Conservation (phyloP, 2,888 invertebrate species). For the Ditula angustiorana region DNA sequence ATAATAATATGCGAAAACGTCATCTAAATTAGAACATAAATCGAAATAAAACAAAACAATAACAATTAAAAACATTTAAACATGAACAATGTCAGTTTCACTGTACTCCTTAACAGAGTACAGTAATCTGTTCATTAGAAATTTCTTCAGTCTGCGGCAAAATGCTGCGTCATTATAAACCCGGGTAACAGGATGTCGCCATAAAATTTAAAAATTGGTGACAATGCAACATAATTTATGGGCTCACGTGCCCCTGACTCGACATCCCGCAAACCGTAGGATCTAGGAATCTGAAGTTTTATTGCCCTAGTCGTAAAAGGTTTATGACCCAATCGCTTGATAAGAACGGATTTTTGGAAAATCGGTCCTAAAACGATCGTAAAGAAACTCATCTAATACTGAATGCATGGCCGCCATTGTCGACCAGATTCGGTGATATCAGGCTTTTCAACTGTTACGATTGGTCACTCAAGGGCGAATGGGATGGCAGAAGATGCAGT, state of each 20-base stretch:
- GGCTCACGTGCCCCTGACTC: conserved; percentile 32
- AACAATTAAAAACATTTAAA: no score
- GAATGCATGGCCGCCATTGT: conserved; percentile 25
- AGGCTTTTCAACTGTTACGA: not conserved
- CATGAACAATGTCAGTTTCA: no score
- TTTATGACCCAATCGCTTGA: conserved; percentile 35
- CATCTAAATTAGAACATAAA: no score
- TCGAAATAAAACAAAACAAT: no score
- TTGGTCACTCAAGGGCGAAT: not conserved
- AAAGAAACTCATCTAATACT: conserved; percentile 28
- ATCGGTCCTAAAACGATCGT: conserved; percentile 32
- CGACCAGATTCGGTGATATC: conserved; percentile 19
- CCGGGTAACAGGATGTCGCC: not conserved
- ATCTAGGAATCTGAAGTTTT: conserved; percentile 32
- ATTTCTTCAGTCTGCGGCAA: no score
- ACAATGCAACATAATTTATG: conserved; percentile 27
- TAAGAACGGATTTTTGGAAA: conserved; percentile 39
- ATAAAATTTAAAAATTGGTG: conserved; percentile 22
- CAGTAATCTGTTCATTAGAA: no score
- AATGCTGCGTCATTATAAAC: no score
- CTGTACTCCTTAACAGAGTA: no score
- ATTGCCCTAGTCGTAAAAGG: conserved; percentile 31
- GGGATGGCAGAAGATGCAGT: not conserved
- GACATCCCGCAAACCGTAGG: conserved; percentile 24
- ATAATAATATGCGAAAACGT: no score